Evolutionary conservation across 2,113 vertebrate species (phyloP).

Genomic region (Gallinago media): DNA sequence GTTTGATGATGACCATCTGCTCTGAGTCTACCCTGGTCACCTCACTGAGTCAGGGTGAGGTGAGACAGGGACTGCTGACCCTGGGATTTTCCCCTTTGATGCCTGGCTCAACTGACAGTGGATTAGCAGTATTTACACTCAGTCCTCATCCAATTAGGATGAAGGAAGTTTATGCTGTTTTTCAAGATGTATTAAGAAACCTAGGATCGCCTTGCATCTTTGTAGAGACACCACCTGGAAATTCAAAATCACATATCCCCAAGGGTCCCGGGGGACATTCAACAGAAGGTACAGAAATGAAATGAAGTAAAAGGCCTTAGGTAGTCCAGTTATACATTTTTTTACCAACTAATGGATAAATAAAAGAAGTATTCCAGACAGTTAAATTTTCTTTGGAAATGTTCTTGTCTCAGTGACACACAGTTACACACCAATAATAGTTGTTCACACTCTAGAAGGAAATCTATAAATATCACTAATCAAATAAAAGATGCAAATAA

Average conservation of each 20-base stretch:
- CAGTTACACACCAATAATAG: background rate
- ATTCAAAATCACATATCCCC: background rate
- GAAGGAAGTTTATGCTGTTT: background rate
- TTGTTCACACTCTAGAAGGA: background rate
- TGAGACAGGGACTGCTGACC: background rate
- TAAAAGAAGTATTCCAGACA: background rate
- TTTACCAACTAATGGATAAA: background rate
- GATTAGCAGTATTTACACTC: background rate
- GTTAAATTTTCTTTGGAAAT: background rate
- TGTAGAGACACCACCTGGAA: background rate
- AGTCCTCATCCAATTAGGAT: background rate
- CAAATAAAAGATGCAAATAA: background rate
- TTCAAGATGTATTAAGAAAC: background rate
- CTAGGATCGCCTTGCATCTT: background rate
- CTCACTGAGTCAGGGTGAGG: background rate
- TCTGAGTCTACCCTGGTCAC: background rate
- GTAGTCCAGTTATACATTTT: background rate
- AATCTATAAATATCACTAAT: background rate
- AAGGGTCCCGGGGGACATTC: rapidly evolving
- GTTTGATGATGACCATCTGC: background rate
- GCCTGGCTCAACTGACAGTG: background rate
- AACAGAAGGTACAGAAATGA: background rate
- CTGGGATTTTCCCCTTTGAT: background rate
- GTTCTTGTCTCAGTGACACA: background rate
- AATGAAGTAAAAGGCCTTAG: background rate